Conservation (phyloP, 2,797 vertebrate genomes). For the Rousettus madagascariensis region DNA sequence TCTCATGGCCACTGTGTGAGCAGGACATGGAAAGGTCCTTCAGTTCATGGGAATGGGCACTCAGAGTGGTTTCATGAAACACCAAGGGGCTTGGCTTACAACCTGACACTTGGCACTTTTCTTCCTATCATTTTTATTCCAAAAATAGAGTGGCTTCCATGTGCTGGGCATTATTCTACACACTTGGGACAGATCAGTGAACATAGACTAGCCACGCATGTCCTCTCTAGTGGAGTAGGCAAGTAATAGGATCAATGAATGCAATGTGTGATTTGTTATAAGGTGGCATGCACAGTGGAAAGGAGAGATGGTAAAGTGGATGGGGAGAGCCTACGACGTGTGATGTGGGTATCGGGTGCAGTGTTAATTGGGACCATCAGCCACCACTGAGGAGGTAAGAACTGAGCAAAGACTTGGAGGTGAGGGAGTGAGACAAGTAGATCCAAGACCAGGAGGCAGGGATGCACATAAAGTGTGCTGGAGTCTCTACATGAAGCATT, state of each 20-base stretch:
- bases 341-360: rapidly evolving
- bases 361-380: background rate
- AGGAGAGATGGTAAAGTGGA: background rate
- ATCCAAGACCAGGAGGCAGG: background rate
- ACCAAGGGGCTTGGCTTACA: background rate
- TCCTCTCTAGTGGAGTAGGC: background rate
- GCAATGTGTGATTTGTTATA: background rate
- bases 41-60: background rate
- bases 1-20: background rate
- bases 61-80: background rate
- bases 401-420: background rate
- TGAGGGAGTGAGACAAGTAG: background rate
- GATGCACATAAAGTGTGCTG: rapidly evolving
- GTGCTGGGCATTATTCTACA: no score
- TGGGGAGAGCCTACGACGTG: rapidly evolving
- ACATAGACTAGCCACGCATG: background rate
- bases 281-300: background rate
- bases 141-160: background rate
- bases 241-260: no score
- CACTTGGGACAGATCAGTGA: background rate
- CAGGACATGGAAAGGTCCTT: background rate
- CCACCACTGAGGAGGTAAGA: background rate
- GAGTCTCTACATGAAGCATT: background rate
- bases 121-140: background rate
- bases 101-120: background rate